Conservation (phyloP, 2,113 vertebrate species). For the Dipodomys stephensi region DNA sequence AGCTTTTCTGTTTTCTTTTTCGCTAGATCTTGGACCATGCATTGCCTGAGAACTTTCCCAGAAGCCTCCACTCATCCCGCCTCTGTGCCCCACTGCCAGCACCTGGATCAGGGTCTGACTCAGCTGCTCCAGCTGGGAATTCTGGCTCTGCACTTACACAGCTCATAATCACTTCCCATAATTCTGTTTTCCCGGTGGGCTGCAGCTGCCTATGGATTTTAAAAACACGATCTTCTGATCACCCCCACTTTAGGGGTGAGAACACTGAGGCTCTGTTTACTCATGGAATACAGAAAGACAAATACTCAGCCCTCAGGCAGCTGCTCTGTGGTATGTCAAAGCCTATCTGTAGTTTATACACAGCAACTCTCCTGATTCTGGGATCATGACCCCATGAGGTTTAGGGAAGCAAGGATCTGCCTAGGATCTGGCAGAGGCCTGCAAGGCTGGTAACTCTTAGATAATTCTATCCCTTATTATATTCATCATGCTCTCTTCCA, state of each 20-base stretch:
- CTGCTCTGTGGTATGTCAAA: not conserved
- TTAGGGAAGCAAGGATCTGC: not conserved
- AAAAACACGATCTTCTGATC: not conserved
- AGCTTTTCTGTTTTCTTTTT: no score
- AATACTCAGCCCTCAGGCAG: not conserved
- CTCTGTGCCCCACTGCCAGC: not conserved
- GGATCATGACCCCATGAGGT: not conserved
- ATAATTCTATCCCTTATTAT: not conserved
- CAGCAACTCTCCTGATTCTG: not conserved
- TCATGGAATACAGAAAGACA: not conserved
- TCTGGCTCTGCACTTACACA: not conserved
- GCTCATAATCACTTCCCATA: not conserved
- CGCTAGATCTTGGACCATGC: not conserved
- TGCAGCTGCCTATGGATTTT: not conserved
- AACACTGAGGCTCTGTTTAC: slow-evolving; percentile 10
- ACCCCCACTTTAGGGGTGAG: not conserved
- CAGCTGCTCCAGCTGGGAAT: not conserved
- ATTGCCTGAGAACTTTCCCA: not conserved
- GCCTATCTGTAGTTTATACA: not conserved
- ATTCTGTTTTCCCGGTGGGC: not conserved
- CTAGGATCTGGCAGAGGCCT: not conserved
- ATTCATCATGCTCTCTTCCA: not conserved
- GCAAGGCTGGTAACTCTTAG: not conserved
- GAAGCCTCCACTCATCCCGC: no score
- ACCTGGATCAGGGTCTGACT: not conserved